Conservation (phyloP, 2,888 invertebrate species). For the Aproaerema taeniolella region DNA sequence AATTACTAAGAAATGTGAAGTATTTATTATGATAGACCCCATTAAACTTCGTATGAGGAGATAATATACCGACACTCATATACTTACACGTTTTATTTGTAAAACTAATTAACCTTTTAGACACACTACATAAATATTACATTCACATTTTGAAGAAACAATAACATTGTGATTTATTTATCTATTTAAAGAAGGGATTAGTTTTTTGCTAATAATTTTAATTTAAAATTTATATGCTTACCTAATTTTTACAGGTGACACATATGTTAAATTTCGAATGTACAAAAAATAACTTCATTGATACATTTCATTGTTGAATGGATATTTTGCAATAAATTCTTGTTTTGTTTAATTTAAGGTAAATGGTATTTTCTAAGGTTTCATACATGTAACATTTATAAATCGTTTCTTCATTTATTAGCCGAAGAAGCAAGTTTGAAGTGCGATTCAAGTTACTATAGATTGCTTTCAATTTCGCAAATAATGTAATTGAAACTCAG, state of each 20-base stretch:
- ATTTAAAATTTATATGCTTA: constrained; percentile 13
- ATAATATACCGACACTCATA: too few relatives aligned
- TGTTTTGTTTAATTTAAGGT: constrained; percentile 21
- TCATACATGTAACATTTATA: too few relatives aligned
- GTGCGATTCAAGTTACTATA: too few relatives aligned
- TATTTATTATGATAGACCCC: too few relatives aligned
- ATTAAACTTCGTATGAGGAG: too few relatives aligned
- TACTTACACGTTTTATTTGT: neutral
- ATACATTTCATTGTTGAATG: constrained; percentile 29
- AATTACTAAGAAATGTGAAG: too few relatives aligned
- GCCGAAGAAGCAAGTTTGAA: too few relatives aligned
- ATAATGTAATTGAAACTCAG: too few relatives aligned
- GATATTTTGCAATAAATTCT: constrained; percentile 22
- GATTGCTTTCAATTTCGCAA: too few relatives aligned
- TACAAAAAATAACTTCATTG: constrained; percentile 46
- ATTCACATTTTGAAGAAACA: constrained; percentile 2
- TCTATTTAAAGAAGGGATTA: neutral
- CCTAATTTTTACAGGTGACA: constrained; percentile 14
- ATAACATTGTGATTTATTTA: neutral
- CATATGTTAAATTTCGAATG: constrained; percentile 29
- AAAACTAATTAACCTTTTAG: neutral
- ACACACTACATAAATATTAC: constrained; percentile 4
- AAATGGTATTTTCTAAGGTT: constrained; percentile 13
- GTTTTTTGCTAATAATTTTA: neutral
- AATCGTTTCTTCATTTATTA: too few relatives aligned